Percentiles rank a stretch among this genome's conserved stretches.
Evolutionary conservation across 2,113 vertebrate genomes (phyloP).

Genomic region (Chamaetylas fuelleborni): DNA sequence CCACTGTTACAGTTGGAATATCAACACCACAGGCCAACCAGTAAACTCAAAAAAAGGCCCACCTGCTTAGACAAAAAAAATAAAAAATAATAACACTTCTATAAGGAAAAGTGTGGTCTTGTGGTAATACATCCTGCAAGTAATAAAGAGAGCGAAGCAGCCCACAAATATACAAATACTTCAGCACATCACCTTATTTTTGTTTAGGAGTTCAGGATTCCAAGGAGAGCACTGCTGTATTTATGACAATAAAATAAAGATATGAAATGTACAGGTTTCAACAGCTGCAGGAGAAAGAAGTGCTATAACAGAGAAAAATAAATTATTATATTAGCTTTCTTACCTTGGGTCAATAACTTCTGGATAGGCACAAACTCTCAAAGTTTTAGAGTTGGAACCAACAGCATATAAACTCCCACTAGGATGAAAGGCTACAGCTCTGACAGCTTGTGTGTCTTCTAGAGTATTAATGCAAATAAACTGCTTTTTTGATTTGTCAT

Average conservation of each 20-base stretch:
- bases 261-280: background rate
- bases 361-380: conserved; percentile 93
- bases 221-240: background rate
- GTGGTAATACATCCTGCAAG: background rate
- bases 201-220: background rate
- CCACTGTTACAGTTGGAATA: background rate
- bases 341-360: conserved; percentile 84
- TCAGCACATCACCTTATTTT: background rate
- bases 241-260: background rate
- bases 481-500: conserved; percentile 83
- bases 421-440: conserved; percentile 97
- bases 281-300: background rate
- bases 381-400: conserved; percentile 97
- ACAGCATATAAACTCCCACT: conserved; percentile 91
- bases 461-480: conserved; percentile 88
- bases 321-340: background rate
- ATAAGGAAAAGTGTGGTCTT: background rate
- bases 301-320: background rate
- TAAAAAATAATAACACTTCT: background rate
- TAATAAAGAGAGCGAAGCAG: background rate
- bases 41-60: background rate
- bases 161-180: background rate
- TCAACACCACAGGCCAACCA: background rate
- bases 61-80: background rate
- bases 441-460: conserved; percentile 95